phyloP scores from a whole-genome alignment of 2,888 invertebrate genomes.

The Leucozona laternaria region DNA sequence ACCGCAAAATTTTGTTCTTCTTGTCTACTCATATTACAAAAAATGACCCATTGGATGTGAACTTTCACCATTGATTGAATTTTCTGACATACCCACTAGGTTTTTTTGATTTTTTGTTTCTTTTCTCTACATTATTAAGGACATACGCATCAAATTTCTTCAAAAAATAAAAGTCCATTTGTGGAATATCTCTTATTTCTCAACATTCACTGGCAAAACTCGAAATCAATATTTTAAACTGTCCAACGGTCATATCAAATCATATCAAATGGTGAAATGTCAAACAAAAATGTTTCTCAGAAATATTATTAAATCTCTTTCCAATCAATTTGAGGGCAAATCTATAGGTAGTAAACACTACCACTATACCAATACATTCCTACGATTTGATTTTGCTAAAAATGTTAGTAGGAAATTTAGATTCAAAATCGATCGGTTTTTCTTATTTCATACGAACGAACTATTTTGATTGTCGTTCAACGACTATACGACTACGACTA shows the following conservation, averaged over 20 bases:
- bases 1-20: neutral
- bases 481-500: constrained; percentile 21
- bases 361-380: neutral
- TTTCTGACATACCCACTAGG: neutral
- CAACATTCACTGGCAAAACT: neutral
- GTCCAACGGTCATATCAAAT: neutral
- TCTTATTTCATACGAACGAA: constrained; percentile 15
- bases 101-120: neutral
- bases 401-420: constrained; percentile 42
- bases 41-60: neutral
- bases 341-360: neutral
- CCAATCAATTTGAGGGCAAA: constrained; percentile 14
- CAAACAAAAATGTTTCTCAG: constrained; percentile 9
- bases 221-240: constrained; percentile 17
- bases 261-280: constrained; percentile 19
- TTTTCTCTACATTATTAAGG: neutral
- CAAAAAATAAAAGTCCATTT: neutral
- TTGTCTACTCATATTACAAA: neutral
- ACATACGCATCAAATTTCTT: constrained; percentile 6
- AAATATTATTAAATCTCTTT: constrained; percentile 31
- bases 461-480: constrained; percentile 43
- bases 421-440: constrained; percentile 43
- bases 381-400: constrained; percentile 17
- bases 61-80: neutral
- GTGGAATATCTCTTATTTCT: neutral